Percentiles rank a stretch among this genome's conserved stretches.
Evolutionary conservation across 2,113 vertebrate species (phyloP).

Genomic region (Melanerpes formicivorus): DNA sequence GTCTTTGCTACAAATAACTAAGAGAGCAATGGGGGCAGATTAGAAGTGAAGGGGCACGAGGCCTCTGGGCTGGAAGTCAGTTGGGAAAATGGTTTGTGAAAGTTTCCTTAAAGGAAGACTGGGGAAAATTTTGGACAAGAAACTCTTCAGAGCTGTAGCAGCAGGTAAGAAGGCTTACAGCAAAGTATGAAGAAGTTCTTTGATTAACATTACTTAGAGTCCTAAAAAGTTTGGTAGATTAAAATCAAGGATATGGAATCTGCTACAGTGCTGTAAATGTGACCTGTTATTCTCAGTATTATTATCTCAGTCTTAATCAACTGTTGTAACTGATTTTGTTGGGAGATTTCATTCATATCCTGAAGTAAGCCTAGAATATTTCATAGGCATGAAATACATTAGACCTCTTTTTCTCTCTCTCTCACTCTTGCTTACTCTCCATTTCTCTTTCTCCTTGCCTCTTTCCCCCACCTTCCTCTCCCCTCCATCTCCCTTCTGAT

Average conservation of each 20-base stretch:
- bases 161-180: slow-evolving; percentile 35
- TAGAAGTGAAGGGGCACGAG: neutral
- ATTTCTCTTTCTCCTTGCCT: neutral
- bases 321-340: neutral
- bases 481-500: neutral
- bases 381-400: neutral
- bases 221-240: neutral
- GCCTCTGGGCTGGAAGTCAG: neutral
- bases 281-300: neutral
- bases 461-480: neutral
- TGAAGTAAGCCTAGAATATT: slow-evolving; percentile 14
- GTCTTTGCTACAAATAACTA: slow-evolving; percentile 3
- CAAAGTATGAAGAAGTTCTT: neutral
- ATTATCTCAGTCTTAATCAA: neutral
- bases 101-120: neutral
- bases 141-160: slow-evolving; percentile 14
- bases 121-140: neutral
- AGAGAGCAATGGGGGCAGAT: neutral
- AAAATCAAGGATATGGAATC: neutral
- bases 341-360: neutral
- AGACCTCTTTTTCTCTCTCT: neutral
- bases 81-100: neutral
- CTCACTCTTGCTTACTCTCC: neutral
- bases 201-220: neutral
- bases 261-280: neutral